Conservation (phyloP, 1,140 invertebrate genomes). For the Caenorhabditis elegans region DNA sequence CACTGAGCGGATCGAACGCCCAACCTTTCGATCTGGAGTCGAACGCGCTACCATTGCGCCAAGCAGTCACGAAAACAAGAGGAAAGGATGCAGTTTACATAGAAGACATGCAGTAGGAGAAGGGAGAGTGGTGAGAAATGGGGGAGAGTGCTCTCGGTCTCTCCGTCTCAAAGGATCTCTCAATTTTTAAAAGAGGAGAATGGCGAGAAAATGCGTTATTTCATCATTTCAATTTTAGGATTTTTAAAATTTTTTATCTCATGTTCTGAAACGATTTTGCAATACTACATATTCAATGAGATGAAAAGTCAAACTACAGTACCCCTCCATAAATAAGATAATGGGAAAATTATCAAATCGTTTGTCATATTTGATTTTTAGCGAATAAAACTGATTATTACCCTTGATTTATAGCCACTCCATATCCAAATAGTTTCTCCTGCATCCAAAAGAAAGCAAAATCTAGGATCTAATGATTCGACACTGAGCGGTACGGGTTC, state of each 20-base stretch:
- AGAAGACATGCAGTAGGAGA: neutral
- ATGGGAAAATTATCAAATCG: too few relatives aligned
- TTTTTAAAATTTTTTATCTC: too few relatives aligned
- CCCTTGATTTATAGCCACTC: constrained; percentile 84
- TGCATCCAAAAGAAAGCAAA: constrained; percentile 87
- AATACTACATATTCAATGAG: too few relatives aligned
- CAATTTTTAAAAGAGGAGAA: too few relatives aligned
- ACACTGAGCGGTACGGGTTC: constrained; percentile 77
- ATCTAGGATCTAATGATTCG: constrained; percentile 81
- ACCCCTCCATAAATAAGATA: too few relatives aligned
- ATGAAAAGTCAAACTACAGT: too few relatives aligned
- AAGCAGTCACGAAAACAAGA: constrained; percentile 18
- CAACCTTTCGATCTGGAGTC: constrained; percentile 49
- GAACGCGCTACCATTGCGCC: constrained; percentile 50
- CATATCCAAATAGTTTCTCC: constrained; percentile 86
- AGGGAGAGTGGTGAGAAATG: too few relatives aligned
- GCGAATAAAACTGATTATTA: constrained; percentile 75
- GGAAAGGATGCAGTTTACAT: neutral
- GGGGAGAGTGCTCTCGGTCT: neutral
- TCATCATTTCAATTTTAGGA: too few relatives aligned
- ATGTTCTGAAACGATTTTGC: too few relatives aligned
- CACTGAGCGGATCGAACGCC: constrained; percentile 47
- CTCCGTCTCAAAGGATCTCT: too few relatives aligned
- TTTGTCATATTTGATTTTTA: too few relatives aligned
- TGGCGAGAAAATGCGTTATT: too few relatives aligned